A percentile compares a stretch with the other conserved stretches of the same genome.
Evolutionary conservation across 2,113 vertebrate species (phyloP).

Genomic region (Aspiorhynchus laticeps): DNA sequence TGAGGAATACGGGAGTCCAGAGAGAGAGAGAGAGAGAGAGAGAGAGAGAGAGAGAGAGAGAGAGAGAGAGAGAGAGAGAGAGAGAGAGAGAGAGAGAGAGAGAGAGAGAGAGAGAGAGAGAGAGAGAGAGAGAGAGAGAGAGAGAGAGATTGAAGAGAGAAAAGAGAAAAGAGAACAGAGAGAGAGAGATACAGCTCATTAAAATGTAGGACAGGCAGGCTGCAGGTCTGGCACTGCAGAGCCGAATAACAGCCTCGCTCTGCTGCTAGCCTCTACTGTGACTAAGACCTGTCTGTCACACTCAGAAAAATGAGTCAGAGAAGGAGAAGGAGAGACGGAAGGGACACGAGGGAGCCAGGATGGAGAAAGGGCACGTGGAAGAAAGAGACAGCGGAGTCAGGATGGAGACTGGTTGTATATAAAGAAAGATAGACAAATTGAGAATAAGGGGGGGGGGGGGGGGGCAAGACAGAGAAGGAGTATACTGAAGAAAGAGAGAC

Average conservation of each 20-base stretch:
- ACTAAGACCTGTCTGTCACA: constrained; percentile 53
- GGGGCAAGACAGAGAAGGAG: neutral
- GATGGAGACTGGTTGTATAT: neutral
- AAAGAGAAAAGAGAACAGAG: no score
- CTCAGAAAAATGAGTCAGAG: constrained; percentile 43
- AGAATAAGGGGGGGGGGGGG: neutral
- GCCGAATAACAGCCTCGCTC: constrained; percentile 13
- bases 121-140: constrained; percentile 15
- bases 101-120: constrained; percentile 16
- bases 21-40: constrained; percentile 12
- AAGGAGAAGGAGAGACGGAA: constrained; percentile 54
- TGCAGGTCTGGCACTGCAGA: constrained; percentile 37
- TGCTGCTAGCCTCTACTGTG: constrained; percentile 38
- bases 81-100: constrained; percentile 14
- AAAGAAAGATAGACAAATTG: neutral
- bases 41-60: neutral
- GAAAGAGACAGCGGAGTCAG: neutral
- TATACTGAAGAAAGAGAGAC: neutral
- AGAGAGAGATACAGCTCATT: constrained; percentile 16
- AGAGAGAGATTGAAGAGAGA: no score
- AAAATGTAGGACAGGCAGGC: constrained; percentile 61
- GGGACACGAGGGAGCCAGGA: neutral
- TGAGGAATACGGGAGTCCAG: neutral
- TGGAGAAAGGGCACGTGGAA: neutral
- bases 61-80: constrained; percentile 16